Base-by-base conservation (phyloP, 2,888 invertebrate genomes). In the Copidosoma aretas region DNA sequence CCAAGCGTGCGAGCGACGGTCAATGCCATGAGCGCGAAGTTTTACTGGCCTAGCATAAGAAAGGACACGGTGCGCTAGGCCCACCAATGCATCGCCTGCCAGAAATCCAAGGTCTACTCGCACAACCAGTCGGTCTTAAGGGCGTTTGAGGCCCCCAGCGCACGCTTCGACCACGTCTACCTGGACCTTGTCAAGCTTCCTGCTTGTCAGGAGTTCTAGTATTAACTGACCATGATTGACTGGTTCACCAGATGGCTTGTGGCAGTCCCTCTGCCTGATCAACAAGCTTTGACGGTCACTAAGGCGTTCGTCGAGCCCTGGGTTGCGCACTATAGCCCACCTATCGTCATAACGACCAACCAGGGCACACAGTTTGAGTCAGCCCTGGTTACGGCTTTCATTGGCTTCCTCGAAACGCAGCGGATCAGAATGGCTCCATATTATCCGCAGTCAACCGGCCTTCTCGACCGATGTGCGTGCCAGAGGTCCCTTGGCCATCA, bases 331-430 rank as follows among this genome's bases (percentile, higher is more conserved):
- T 66, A 53, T 46, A 53, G 60, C 14, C 43, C 54, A 19, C 60
- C 66, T 14, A 39, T 66, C 14, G 53, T 53, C n/a, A 66, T 66
- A 1, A 66, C 54, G 61, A 67, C n/a, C 67, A 67, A 51, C n/a
- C 67, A 67, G 32, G 67, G 61, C n/a, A 19, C 22, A 1, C 56
- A 67, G 15, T 67, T 67, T n/a, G 67, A 61, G 51, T 54, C 61
- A 0, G 21, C 17, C 19, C 5, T 67, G 15, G 49, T 61, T 32
- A 61, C n/a, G 12, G 10, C 22, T 12, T 46, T 60, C n/a, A 17
- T 22, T 4, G 15, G 25, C 19, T 58, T 54, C 12, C 10, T 66
- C 4, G 60, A 54, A 5, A 24, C 62, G 10, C 1, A 43, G 10
- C 22, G 62, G 2, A 54, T 25, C 5, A 43, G 56, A 1, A 43